A percentile compares a stretch with the other conserved stretches of the same genome.
phyloP scores from a whole-genome alignment of 2,113 vertebrate genomes.

The Eubucco bourcierii region DNA sequence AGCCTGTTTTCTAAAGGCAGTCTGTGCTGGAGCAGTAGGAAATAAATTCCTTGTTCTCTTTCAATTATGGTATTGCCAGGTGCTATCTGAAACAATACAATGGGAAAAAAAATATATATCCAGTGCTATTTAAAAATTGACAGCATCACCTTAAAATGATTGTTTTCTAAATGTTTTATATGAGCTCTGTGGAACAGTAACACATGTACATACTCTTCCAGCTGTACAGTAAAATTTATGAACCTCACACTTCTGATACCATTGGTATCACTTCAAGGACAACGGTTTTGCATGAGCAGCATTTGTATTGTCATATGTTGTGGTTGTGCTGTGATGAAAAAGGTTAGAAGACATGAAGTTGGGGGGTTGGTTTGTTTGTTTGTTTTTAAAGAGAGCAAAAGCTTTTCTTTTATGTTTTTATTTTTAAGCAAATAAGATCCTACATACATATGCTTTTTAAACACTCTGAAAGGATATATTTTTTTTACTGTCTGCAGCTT shows the following conservation, averaged over 20 bases:
- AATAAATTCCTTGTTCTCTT: slow-evolving; percentile 6
- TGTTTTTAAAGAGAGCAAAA: neutral
- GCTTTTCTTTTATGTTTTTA: neutral
- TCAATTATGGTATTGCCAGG: neutral
- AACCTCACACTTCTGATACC: slow-evolving; percentile 4
- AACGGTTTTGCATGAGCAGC: neutral
- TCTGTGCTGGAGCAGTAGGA: neutral
- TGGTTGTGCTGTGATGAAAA: neutral
- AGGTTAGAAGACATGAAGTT: neutral
- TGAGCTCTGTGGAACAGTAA: slow-evolving; percentile 4
- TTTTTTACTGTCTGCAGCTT: slow-evolving; percentile 16
- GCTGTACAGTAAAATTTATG: slow-evolving; percentile 23
- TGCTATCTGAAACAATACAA: neutral
- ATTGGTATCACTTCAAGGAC: neutral
- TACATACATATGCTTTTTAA: neutral
- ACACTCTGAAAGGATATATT: neutral
- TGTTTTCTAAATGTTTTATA: neutral
- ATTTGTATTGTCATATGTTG: neutral
- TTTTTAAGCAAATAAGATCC: neutral
- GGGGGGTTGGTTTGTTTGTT: neutral
- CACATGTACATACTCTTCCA: neutral
- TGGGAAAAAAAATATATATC: neutral
- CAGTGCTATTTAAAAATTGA: neutral
- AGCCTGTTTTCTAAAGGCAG: neutral
- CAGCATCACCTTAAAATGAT: slow-evolving; percentile 1